Evolutionary conservation across 2,113 vertebrate species (phyloP), one percentile per base, ranked within the genome.

Genomic region (Dicentrarchus labrax): DNA sequence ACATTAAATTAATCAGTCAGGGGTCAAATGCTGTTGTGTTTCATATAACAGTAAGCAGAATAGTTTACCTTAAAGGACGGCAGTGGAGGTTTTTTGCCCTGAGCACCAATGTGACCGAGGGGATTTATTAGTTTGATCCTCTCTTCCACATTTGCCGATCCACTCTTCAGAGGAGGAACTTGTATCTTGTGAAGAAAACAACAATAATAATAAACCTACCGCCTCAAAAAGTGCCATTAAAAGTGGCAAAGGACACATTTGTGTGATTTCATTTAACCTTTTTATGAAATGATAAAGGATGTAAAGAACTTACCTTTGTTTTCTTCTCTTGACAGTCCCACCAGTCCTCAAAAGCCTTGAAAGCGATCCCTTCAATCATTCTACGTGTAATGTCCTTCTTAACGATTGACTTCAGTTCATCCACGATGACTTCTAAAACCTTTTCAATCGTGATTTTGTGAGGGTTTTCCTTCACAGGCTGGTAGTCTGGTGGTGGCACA

Each of bases 341-440:
- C 98, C 98, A 99, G 70, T 97, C 96, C 39, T 99, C 98, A 1
- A 99, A 99, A 0, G 96, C 96, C 84, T 96, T 96, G 90, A 99
- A 99, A 0, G 98, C 97, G 8, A 97, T 95, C 56, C 97, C 97
- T 91, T 99, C 98, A 12, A 98, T 96, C 96, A 98, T 98, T 92
- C 97, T 97, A 22, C 97, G 96, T 79, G 96, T 97, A 72, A 99
- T 95, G 93, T 99, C 98, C 57, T 97, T 97, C 88, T 96, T 99
- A 93, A 99, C 96, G 83, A 98, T 97, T 36, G 95, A 96, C 92
- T 96, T 98, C 4, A 99, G 96, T 15, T 99, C 98, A 80, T 97
- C 96, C 76, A 97, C 94, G 2, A 99, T 95, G 62, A 96, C 96
- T 80, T 96, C 89, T 54, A 99, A 92, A 68, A 98, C 98, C 0